Evolutionary conservation across 2,888 invertebrate genomes (phyloP), one percentile per base, ranked within the genome.

Genomic region (Chrysina gloriosa): DNA sequence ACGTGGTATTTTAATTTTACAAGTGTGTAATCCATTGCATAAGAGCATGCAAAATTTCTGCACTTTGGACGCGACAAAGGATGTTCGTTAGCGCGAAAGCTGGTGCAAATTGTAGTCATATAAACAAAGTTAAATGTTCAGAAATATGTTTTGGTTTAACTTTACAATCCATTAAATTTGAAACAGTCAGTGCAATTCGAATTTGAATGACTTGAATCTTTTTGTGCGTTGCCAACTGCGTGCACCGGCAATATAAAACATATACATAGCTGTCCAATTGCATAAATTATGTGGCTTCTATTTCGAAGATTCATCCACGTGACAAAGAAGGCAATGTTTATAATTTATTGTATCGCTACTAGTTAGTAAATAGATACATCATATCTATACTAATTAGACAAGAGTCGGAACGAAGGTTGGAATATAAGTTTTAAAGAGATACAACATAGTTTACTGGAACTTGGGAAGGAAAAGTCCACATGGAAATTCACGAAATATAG

Each of bases 101-200:
- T 23, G 36, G 58, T 21, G 16, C 34, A 14, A 58, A 39, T 56
- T 39, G 42, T 3, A 14, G n/a, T 4, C 23, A 14, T 23, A 14
- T 58, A 39, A 5, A 39, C 39, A 58, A 14, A 36, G 23, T 4
- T 23, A 31, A 36, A 23, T 3, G 58, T 39, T 14, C 25, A 58
- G 27, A 58, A 39, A 50, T 50, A 16, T 21, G 11, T 39, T 14
- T 58, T 14, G 58, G 14, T 39, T 39, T 25, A 58, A 39, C 42
- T 58, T 58, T 58, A 36, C 56, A 58, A 19, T 39, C 39, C 39
- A 39, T 25, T 58, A 58, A 39, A 27, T 11, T 39, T 23, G 14
- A 58, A 39, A 39, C 19, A 25, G 19, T 39, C 3, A 9, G n/a
- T 39, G 56, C 56, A 36, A 39, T 56, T 36, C 39, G 1, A 23